Evolutionary conservation across 2,888 invertebrate genomes (phyloP).

Genomic region (Drosophila recens): DNA sequence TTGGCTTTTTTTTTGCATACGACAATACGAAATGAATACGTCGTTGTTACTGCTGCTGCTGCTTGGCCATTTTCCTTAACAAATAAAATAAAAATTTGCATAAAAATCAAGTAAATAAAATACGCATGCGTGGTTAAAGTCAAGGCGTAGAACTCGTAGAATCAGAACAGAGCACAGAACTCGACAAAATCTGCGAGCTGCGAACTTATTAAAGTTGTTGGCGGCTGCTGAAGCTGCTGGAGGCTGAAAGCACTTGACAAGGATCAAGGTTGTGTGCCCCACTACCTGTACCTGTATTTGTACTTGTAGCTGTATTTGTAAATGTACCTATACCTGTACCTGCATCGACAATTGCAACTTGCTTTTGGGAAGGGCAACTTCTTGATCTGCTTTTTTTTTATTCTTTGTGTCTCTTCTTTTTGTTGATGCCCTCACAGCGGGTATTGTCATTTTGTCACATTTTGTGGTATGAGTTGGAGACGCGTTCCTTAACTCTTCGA

Average conservation of each 20-base stretch:
- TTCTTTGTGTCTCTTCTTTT: slow-evolving; percentile 15
- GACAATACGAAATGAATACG: slow-evolving; percentile 71
- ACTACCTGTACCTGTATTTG: not conserved
- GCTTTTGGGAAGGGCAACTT: slow-evolving; percentile 49
- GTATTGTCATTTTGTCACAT: slow-evolving; percentile 3
- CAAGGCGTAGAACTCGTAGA: slow-evolving; percentile 48
- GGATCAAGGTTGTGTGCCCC: slow-evolving; percentile 79
- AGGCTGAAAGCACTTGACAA: slow-evolving; percentile 78
- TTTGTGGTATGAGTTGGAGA: not conserved
- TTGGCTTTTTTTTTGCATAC: slow-evolving; percentile 66
- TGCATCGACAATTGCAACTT: slow-evolving; percentile 30
- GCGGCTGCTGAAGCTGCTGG: slow-evolving; percentile 55
- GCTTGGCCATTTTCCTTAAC: slow-evolving; percentile 66
- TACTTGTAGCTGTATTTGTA: too few relatives aligned
- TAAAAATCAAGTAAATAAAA: slow-evolving; percentile 81
- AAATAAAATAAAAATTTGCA: slow-evolving; percentile 80
- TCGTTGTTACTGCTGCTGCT: slow-evolving; percentile 42
- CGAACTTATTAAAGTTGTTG: slow-evolving; percentile 80
- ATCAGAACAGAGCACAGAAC: slow-evolving; percentile 67
- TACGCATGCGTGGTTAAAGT: slow-evolving; percentile 47
- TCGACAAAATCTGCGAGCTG: slow-evolving; percentile 61
- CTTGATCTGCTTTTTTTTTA: slow-evolving; percentile 20
- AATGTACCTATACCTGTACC: slow-evolving; percentile 1
- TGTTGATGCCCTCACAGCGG: slow-evolving; percentile 5
- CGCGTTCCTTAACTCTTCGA: too few relatives aligned